Evolutionary conservation across 2,797 vertebrate genomes (phyloP), one percentile per base, ranked within the genome.

Genomic region (Leptatherina wallacei): DNA sequence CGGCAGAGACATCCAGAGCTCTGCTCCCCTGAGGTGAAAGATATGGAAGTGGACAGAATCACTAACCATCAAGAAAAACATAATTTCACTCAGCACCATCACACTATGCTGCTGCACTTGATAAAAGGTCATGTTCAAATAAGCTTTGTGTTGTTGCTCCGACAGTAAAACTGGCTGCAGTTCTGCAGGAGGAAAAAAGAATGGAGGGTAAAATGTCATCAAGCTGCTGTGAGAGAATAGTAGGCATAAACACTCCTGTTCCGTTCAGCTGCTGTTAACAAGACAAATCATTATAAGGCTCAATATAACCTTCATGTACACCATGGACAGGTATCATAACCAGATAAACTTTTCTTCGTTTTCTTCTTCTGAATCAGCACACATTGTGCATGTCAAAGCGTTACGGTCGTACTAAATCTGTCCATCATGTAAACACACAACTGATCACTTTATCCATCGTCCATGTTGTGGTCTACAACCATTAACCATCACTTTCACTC

Each of bases 121-220:
- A 87, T 77, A 69, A 83, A 88, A 91, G 89, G 89, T 89, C 87
- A 85, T 51, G 73, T 85, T 86, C 66, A 85, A 85, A 85, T 71
- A 69, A 83, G 73, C 81, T 74, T 81, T 69, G 75, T 81, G 75
- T 73, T 73, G 55, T 69, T 68, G 59, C 65, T 18, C 60, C 72
- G 44, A 65, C 40, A 57, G 38, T 56, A 61, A 57, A 77, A 83
- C 30, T 56, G 56, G 49, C 40, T 38, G 29, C 9, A 38, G 59
- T 18, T 76, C 10, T 35, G 33, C 44, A 55, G 42, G 42, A 44
- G 40, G 13, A 49, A 59, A 64, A 22, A 22, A 61, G n/a, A 3
- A 18, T 3, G 18, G 20, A 49, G 44, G 38, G 35, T 56, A 14
- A 54, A 54, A 54, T 12, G 24, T 24, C 24, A 24, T 24, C 51